Conservation (phyloP, 2,888 invertebrate genomes). For the Branchellion lobata region DNA sequence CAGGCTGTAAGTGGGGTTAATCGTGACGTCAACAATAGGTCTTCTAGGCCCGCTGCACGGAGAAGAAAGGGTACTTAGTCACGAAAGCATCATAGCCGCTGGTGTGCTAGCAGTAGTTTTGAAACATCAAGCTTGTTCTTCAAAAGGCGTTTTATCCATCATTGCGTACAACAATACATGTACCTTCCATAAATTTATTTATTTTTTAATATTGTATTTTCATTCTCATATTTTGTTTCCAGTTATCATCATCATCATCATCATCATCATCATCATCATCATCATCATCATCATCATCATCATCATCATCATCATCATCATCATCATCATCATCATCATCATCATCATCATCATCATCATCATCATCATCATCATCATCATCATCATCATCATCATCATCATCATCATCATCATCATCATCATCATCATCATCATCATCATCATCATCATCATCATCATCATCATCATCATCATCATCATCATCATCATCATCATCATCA, state of each 20-base stretch:
- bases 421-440: conserved; percentile 39
- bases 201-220: too few species aligned
- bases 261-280: conserved; percentile 30
- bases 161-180: too few species aligned
- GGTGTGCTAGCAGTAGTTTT: too few species aligned
- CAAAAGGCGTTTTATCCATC: too few species aligned
- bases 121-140: too few species aligned
- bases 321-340: conserved; percentile 21
- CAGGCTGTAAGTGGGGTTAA: too few species aligned
- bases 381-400: conserved; percentile 38
- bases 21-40: too few species aligned
- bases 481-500: conserved; percentile 32
- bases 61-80: too few species aligned
- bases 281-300: conserved; percentile 25
- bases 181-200: too few species aligned
- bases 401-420: conserved; percentile 39
- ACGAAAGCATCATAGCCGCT: too few species aligned
- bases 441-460: conserved; percentile 34
- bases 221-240: too few species aligned
- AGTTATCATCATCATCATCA: conserved; percentile 25
- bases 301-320: conserved; percentile 30
- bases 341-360: conserved; percentile 39
- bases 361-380: conserved; percentile 38
- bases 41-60: too few species aligned
- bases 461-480: conserved; percentile 30